These are phyloP conservation scores for Chiroxiphia lanceolata DNA, from an alignment of 2,797 vertebrate species.

Conservation along the genomic window DNA sequence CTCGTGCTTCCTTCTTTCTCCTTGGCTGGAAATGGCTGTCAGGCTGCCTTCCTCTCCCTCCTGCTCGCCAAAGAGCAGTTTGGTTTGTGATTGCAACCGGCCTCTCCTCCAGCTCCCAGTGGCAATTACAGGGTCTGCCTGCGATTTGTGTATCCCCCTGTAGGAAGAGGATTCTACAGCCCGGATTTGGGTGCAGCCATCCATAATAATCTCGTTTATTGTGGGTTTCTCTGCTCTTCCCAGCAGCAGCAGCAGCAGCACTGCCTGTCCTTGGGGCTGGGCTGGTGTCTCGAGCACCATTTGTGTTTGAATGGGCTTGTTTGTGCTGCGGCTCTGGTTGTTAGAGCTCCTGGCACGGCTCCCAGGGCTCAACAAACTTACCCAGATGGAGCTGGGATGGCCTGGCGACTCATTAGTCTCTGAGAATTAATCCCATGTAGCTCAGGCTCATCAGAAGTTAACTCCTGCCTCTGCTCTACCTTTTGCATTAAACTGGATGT, in stretches of 20 bases:
- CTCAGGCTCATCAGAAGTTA: neutral
- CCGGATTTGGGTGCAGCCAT: neutral
- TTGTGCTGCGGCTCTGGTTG: neutral
- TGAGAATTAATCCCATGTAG: neutral
- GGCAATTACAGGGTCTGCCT: neutral
- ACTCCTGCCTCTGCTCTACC: neutral
- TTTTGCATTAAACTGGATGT: neutral
- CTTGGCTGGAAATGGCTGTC: neutral
- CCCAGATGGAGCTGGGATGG: constrained; percentile 17
- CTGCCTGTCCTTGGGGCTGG: neutral
- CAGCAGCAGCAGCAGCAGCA: neutral
- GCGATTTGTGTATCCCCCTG: neutral
- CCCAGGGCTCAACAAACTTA: neutral
- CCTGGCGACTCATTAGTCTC: neutral
- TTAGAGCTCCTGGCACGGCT: constrained; percentile 12
- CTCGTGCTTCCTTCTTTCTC: neutral
- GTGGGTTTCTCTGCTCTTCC: neutral
- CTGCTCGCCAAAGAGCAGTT: neutral
- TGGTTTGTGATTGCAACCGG: neutral
- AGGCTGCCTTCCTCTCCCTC: neutral
- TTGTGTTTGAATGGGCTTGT: constrained; percentile 28
- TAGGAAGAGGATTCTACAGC: neutral
- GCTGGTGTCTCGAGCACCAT: neutral
- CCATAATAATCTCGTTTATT: neutral
- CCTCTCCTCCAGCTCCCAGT: neutral